Base-by-base conservation (phyloP, 2,888 invertebrate species). In the Dioctria linearis region DNA sequence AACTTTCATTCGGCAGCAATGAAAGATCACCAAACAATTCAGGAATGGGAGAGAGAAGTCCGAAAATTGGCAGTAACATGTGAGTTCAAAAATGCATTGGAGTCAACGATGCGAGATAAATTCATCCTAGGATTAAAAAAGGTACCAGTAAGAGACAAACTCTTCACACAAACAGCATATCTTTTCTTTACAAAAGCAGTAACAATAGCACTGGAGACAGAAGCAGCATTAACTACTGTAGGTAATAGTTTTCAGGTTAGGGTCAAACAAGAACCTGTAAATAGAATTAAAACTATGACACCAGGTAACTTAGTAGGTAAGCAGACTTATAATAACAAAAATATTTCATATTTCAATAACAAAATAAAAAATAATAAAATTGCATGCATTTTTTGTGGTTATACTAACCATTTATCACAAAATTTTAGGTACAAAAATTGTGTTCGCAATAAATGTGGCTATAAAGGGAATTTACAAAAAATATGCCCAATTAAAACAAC, bases 41-140 rank as follows among this genome's bases (percentile, higher is more conserved):
- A 69, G 43, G 46, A 79, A 37, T 79, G 78, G 78, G 65, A 49
- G 46, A 5, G 78, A 69, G 43, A 46, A 39, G 59, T 57, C 25
- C 25, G 69, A 4, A 49, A 37, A 37, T 8, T 75, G n/a, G 39
- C 80, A n/a, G 80, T 63, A 39, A 39, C 63, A 3, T 63, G 63
- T 37, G 11, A 4, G n/a, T 63, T 63, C 11, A 37, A 11, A 11
- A 39, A 13, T 9, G 5, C 63, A 51, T 37, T 63, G 39, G 63
- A 63, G 0, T 11, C 25, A 25, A 37, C 39, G 4, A 25, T 63
- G 39, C 25, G 63, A 1, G 13, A 63, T 9, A 39, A 39, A 63
- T 63, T 63, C 39, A 39, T 63, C 39, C 8, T 63, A 4, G 63
- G 63, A 37, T 25, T 63, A 37, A 63, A 63, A 39, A 63, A 63